Conservation (phyloP, 2,888 invertebrate genomes). For the Trichacis sp. region DNA sequence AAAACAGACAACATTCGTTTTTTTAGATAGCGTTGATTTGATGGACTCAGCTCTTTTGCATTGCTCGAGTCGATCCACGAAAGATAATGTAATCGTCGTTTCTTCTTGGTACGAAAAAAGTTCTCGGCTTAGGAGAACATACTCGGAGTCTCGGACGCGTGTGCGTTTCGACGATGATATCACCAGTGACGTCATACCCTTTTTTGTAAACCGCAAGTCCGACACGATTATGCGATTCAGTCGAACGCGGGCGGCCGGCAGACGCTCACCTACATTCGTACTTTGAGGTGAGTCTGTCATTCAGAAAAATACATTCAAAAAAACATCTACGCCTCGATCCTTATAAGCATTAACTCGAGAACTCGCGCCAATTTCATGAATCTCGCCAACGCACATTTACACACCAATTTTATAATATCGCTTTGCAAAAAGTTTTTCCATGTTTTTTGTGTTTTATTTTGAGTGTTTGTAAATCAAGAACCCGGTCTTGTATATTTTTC, state of each 20-base stretch:
- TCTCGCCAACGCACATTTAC: no score
- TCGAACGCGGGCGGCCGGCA: constrained; percentile 52
- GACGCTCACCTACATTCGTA: constrained; percentile 10
- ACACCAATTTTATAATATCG: no score
- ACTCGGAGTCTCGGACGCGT: background rate
- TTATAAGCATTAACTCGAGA: background rate
- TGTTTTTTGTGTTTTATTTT: background rate
- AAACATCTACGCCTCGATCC: constrained; percentile 5
- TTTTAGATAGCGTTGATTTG: no score
- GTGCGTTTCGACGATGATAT: constrained; percentile 53
- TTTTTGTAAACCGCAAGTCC: constrained; percentile 19
- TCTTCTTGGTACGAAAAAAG: background rate
- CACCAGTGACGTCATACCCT: constrained; percentile 57
- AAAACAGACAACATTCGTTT: no score
- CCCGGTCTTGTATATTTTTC: background rate
- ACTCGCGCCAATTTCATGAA: no score
- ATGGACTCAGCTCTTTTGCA: constrained; percentile 6
- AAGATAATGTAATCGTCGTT: no score
- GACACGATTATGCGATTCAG: constrained; percentile 48
- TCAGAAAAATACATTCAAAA: constrained; percentile 12
- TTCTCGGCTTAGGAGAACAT: constrained; percentile 5
- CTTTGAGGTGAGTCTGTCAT: constrained; percentile 18
- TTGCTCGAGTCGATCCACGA: no score
- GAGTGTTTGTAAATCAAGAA: background rate
- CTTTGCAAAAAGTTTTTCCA: no score